Evolutionary conservation across 2,888 invertebrate genomes (phyloP).

Genomic region (Aquatica leii): DNA sequence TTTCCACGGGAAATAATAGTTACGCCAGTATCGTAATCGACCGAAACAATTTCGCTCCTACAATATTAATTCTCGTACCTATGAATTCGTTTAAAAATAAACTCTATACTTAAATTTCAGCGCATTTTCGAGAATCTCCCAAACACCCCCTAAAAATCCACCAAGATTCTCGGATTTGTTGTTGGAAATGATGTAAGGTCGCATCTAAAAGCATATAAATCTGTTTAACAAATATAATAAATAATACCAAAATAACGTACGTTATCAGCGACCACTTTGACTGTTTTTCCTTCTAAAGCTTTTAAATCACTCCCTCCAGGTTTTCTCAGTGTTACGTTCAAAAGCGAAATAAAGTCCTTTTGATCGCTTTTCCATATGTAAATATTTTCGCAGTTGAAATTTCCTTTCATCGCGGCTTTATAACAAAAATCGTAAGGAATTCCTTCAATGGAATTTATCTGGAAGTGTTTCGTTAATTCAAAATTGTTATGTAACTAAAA

Average conservation of each 20-base stretch:
- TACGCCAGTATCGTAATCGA: constrained; percentile 49
- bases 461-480: constrained; percentile 18
- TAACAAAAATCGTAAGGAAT: constrained; percentile 35
- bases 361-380: constrained; percentile 45
- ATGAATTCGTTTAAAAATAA: constrained; percentile 4
- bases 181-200: constrained; percentile 54
- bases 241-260: constrained; percentile 46
- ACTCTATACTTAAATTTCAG: constrained; percentile 56
- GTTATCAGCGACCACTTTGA: constrained; percentile 52
- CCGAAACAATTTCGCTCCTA: constrained; percentile 46
- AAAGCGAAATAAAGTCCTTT: constrained; percentile 45
- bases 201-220: constrained; percentile 48
- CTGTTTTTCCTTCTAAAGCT: constrained; percentile 49
- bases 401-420: constrained; percentile 33
- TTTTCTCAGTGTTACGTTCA: constrained; percentile 39
- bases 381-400: constrained; percentile 46
- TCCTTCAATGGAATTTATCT: constrained; percentile 36
- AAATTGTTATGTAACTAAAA: too few species aligned
- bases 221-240: constrained; percentile 16
- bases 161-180: constrained; percentile 49
- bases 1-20: constrained; percentile 45
- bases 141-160: constrained; percentile 59
- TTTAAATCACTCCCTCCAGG: constrained; percentile 37
- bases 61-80: constrained; percentile 20
- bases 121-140: constrained; percentile 55